Evolutionary conservation across 2,888 invertebrate species (phyloP), one percentile per base, ranked within the genome.

Genomic region (Encarsia formosa): DNA sequence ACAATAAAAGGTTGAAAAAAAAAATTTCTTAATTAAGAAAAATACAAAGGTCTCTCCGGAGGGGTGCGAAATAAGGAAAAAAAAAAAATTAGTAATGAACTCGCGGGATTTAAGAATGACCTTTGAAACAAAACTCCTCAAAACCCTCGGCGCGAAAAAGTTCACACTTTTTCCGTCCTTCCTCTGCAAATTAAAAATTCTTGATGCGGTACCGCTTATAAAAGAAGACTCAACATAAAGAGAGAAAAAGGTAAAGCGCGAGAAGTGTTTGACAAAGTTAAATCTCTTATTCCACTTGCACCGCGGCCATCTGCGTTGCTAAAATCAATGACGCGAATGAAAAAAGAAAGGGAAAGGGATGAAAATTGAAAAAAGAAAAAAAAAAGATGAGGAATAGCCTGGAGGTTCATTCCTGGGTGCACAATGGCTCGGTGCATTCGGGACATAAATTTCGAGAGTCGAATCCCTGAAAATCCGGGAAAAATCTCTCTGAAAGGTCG

Each of bases 21-120:
- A n/a, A n/a, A n/a, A n/a, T n/a, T n/a, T n/a, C n/a, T n/a, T n/a
- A n/a, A n/a, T n/a, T n/a, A n/a, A n/a, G n/a, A n/a, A n/a, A n/a
- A n/a, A n/a, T n/a, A n/a, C n/a, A n/a, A n/a, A n/a, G n/a, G n/a
- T n/a, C n/a, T n/a, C n/a, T n/a, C n/a, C n/a, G n/a, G n/a, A n/a
- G n/a, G n/a, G n/a, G n/a, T n/a, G n/a, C n/a, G n/a, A n/a, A n/a
- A n/a, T n/a, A n/a, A n/a, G n/a, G n/a, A 47, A 52, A 42, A 24
- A 29, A 24, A 35, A 32, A 24, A 52, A 47, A 52, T 52, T 52
- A 52, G 47, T 31, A 41, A 46, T 40, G 45, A 35, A 46, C 51
- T 23, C 26, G 18, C 13, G 35, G 19, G 40, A 35, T 5, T 31
- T 37, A 31, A 15, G 9, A 44, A 44, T 22, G 44, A 44, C 44